A percentile compares a stretch with the other conserved stretches of the same genome.
Conservation (phyloP, 2,888 invertebrate species). For the Chaetogeoica ovagalla region DNA sequence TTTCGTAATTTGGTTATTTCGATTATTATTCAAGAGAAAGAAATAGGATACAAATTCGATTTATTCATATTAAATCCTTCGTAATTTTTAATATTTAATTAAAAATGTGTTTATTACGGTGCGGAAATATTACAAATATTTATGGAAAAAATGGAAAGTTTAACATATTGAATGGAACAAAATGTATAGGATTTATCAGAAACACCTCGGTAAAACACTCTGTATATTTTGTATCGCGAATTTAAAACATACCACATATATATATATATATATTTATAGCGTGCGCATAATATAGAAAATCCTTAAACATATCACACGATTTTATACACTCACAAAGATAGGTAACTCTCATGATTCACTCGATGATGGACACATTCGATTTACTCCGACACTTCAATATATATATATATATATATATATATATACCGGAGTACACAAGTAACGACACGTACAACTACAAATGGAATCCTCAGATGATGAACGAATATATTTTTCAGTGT, state of each 20-base stretch:
- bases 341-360: background rate
- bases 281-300: constrained; percentile 9
- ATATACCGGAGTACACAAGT: background rate
- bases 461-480: constrained; percentile 13
- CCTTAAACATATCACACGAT: background rate
- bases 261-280: background rate
- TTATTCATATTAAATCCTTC: too few species aligned
- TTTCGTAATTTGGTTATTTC: too few species aligned
- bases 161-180: too few species aligned
- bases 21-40: too few species aligned
- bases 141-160: too few species aligned
- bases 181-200: too few species aligned
- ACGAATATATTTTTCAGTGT: background rate
- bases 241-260: background rate
- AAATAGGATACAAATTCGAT: too few species aligned
- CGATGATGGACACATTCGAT: constrained; percentile 37
- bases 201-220: too few species aligned
- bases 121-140: too few species aligned
- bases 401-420: background rate
- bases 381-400: constrained; percentile 11
- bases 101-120: too few species aligned
- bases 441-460: background rate
- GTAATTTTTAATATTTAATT: too few species aligned
- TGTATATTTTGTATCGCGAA: background rate
- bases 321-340: background rate